Evolutionary conservation across 2,888 invertebrate genomes (phyloP), one percentile per base, ranked within the genome.

Genomic region (Oconnorella tubifera): DNA sequence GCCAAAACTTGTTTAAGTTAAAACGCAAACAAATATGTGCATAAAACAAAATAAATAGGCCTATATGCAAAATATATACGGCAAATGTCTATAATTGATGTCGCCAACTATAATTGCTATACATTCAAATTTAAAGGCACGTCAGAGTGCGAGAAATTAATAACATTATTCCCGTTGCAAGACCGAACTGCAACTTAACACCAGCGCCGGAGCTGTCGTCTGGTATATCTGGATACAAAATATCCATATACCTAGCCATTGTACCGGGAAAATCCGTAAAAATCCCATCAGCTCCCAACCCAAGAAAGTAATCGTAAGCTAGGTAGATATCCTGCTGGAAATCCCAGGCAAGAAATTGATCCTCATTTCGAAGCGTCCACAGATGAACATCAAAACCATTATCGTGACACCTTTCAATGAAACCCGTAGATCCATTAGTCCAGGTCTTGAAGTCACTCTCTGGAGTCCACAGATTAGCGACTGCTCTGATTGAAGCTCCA

Each of bases 191-290:
- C n/a, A n/a, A n/a, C n/a, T n/a, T n/a, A n/a, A n/a, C n/a, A n/a
- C n/a, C n/a, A n/a, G n/a, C n/a, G n/a, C n/a, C n/a, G n/a, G n/a
- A n/a, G n/a, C n/a, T n/a, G n/a, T n/a, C n/a, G n/a, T n/a, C n/a
- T n/a, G n/a, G n/a, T n/a, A n/a, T n/a, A n/a, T n/a, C n/a, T n/a
- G n/a, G n/a, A n/a, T 51, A 51, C 23, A 51, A 27, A 6, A 51
- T 6, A 25, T 51, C 25, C 14, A 51, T 31, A n/a, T 33, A 57
- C n/a, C 23, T 1, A 3, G 33, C 33, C 3, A 57, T 31, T 3
- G 57, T 57, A n/a, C 27, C 51, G 1, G 75, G 72, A 59, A 73
- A 74, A 61, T 75, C 75, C 10, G 71, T 73, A 51, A 75, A 73
- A 49, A 66, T 58, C 3, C 73, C 75, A 59, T 75, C 73, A n/a